Percentiles rank a stretch among this genome's conserved stretches.
Evolutionary conservation across 2,797 vertebrate genomes (phyloP).

Genomic region (Cyprinella venusta): DNA sequence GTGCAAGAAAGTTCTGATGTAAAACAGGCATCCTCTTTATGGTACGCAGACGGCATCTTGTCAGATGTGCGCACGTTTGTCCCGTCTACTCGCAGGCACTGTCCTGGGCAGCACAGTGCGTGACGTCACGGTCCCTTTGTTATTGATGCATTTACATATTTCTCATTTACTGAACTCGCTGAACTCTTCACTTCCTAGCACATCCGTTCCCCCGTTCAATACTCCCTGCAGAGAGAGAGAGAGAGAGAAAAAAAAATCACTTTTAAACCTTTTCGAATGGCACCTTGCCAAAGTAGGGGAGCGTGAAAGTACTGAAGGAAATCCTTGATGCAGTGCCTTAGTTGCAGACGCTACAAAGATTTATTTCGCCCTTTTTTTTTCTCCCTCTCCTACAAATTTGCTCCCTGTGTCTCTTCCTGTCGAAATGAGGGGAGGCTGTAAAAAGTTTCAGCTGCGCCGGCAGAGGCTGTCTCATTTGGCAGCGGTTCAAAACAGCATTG

Average conservation of each 20-base stretch:
- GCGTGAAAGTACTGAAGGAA: slow-evolving; percentile 37
- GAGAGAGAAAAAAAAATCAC: slow-evolving; percentile 27
- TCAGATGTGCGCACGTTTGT: slow-evolving; percentile 33
- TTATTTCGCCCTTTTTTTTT: slow-evolving; percentile 48
- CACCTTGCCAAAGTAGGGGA: slow-evolving; percentile 16
- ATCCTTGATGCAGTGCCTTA: slow-evolving; percentile 31
- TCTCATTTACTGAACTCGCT: slow-evolving; percentile 63
- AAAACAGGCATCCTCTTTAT: background rate
- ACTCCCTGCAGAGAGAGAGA: slow-evolving; percentile 14
- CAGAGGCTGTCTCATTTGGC: slow-evolving; percentile 77
- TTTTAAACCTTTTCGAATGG: slow-evolving; percentile 27
- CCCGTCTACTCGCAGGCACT: slow-evolving; percentile 72
- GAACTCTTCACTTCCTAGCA: slow-evolving; percentile 43
- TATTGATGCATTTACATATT: slow-evolving; percentile 80
- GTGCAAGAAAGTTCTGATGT: slow-evolving; percentile 38
- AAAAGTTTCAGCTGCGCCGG: slow-evolving; percentile 80
- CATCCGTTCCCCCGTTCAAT: slow-evolving; percentile 27
- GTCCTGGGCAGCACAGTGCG: slow-evolving; percentile 76
- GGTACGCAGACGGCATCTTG: slow-evolving; percentile 13
- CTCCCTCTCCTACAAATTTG: slow-evolving; percentile 61
- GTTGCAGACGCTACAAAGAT: slow-evolving; percentile 44
- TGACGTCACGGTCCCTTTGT: slow-evolving; percentile 83
- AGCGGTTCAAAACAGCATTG: slow-evolving; percentile 71
- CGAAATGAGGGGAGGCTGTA: slow-evolving; percentile 69
- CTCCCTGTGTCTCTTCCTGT: slow-evolving; percentile 77